Evolutionary conservation across 2,888 invertebrate genomes (phyloP).

Genomic region (Habrosyne pyritoides): DNA sequence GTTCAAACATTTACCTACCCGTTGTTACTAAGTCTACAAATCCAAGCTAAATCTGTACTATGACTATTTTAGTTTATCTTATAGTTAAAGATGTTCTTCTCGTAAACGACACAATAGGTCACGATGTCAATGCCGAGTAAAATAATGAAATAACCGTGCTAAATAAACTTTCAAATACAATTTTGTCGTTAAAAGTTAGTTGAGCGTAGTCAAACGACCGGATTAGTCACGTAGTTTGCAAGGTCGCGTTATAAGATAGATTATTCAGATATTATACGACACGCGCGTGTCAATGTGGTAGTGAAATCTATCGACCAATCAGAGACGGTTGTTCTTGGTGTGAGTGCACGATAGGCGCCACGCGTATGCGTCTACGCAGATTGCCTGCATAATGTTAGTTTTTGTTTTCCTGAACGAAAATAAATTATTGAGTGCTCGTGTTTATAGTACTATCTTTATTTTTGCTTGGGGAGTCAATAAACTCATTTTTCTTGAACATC

Average conservation of each 20-base stretch:
- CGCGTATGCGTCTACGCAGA: constrained; percentile 15
- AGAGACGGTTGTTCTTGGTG: not conserved
- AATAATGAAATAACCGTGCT: not conserved
- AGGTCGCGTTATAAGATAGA: constrained; percentile 12
- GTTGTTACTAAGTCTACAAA: too few relatives aligned
- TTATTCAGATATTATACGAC: not conserved
- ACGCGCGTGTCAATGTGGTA: not conserved
- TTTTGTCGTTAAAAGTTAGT: constrained; percentile 25
- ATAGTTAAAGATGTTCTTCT: not conserved
- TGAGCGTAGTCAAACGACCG: constrained; percentile 37
- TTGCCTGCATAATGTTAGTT: not conserved
- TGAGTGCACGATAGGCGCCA: constrained; percentile 10
- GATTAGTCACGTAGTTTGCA: constrained; percentile 36
- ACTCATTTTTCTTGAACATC: not conserved
- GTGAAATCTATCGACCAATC: not conserved
- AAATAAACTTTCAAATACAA: constrained; percentile 6
- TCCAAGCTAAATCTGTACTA: too few relatives aligned
- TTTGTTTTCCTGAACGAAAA: not conserved
- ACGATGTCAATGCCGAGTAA: constrained; percentile 5
- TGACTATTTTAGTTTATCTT: too few relatives aligned
- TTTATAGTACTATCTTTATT: not conserved
- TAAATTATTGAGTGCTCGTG: not conserved
- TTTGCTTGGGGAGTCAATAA: not conserved
- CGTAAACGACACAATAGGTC: constrained; percentile 13
- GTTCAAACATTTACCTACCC: too few relatives aligned